A percentile compares a stretch with the other conserved stretches of the same genome.
Evolutionary conservation across 2,888 invertebrate species (phyloP).

Genomic region (Limnephilus lunatus): DNA sequence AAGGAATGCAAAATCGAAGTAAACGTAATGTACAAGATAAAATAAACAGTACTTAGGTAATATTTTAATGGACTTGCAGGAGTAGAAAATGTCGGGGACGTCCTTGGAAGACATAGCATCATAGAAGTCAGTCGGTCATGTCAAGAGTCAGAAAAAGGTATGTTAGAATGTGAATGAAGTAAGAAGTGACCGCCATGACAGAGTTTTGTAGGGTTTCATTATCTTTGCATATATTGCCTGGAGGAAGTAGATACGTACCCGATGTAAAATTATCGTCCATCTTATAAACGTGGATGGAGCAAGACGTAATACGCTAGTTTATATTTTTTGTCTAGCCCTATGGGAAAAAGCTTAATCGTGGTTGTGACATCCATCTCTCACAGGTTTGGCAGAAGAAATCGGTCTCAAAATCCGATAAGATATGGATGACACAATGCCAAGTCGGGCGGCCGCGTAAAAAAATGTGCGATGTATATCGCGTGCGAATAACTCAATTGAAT

Average conservation of each 20-base stretch:
- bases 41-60: not conserved
- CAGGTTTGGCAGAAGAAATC: not conserved
- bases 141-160: no score
- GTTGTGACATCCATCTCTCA: no score
- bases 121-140: no score
- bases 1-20: not conserved
- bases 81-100: no score
- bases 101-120: no score
- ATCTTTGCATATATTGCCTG: no score
- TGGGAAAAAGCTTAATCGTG: not conserved
- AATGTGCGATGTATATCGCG: constrained; percentile 15
- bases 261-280: no score
- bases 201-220: no score
- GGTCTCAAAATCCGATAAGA: not conserved
- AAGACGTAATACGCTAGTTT: not conserved
- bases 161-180: no score
- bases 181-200: no score
- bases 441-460: not conserved
- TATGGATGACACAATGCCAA: constrained; percentile 2
- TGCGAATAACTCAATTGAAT: constrained; percentile 29
- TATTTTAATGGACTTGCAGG: no score
- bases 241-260: no score
- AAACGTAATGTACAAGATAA: not conserved
- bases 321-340: not conserved
- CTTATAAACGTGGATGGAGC: not conserved